These are phyloP conservation scores for Sarcophaga bullata DNA, from an alignment of 1,140 invertebrate species.

Conservation along the genomic window DNA sequence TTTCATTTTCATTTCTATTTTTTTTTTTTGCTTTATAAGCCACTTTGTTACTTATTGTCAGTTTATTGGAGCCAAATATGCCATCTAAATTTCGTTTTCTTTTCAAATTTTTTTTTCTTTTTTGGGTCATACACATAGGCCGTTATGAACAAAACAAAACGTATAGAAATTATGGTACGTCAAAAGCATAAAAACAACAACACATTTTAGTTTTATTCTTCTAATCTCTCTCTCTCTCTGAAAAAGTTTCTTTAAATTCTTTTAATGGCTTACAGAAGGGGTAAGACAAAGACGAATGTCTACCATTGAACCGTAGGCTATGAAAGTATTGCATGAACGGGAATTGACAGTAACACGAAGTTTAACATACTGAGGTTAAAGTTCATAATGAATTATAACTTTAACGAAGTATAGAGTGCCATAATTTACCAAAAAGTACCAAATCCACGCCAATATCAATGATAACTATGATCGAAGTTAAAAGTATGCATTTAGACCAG, in stretches of 20 bases:
- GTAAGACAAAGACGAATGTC: neutral
- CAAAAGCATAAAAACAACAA: neutral
- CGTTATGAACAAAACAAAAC: neutral
- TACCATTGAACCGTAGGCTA: neutral
- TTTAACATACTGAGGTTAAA: too few species aligned
- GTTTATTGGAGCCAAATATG: slow-evolving; percentile 5
- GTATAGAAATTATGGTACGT: neutral
- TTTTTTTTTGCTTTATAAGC: neutral
- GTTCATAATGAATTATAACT: too few species aligned
- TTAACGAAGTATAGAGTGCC: too few species aligned
- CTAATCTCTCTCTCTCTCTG: neutral
- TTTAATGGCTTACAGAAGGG: neutral
- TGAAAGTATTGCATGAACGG: neutral
- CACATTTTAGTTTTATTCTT: too few species aligned
- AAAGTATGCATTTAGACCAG: too few species aligned
- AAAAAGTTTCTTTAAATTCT: neutral
- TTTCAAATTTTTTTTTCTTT: neutral
- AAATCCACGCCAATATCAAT: too few species aligned
- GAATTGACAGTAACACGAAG: neutral
- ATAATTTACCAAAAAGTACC: too few species aligned
- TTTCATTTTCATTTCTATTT: neutral
- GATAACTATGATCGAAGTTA: too few species aligned
- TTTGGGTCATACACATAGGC: neutral
- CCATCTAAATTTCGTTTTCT: neutral
- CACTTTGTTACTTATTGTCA: slow-evolving; percentile 2